These are phyloP conservation scores for Atherinomorus stipes DNA, from an alignment of 2,113 vertebrate species.

Conservation along the genomic window DNA sequence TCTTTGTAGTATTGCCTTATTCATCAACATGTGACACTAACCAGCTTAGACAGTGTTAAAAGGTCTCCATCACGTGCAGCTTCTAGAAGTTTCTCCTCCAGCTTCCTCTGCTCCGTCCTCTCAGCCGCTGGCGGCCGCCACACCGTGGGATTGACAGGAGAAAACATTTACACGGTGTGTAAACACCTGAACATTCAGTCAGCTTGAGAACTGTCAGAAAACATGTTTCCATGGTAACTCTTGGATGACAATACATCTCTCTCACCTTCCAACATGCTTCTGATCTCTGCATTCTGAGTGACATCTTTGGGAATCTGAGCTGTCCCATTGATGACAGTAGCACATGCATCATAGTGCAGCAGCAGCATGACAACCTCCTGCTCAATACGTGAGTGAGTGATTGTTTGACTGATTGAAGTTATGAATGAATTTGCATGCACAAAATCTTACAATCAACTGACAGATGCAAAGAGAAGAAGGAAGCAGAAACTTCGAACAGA, in stretches of 20 bases:
- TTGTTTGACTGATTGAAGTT: conserved; percentile 37
- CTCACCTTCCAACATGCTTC: conserved; percentile 95
- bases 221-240: conserved; percentile 10
- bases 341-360: conserved; percentile 89
- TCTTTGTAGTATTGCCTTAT: background rate
- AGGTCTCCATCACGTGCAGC: conserved; percentile 91
- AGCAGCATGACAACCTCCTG: conserved; percentile 97
- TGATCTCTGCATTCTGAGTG: conserved; percentile 91
- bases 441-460: conserved; percentile 29
- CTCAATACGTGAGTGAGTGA: conserved; percentile 51
- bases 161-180: background rate
- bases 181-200: background rate
- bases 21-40: conserved; percentile 67
- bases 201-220: background rate
- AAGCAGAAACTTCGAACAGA: background rate
- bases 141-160: background rate
- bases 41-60: conserved; percentile 86
- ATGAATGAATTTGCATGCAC: conserved; percentile 30
- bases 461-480: background rate
- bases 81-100: conserved; percentile 90
- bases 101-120: conserved; percentile 93
- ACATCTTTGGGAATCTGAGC: conserved; percentile 94
- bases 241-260: background rate
- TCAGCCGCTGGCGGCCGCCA: conserved; percentile 87
- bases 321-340: conserved; percentile 91